Percentiles rank a stretch among this genome's conserved stretches.
Evolutionary conservation across 2,888 invertebrate species (phyloP).

Genomic region (Patella depressa): DNA sequence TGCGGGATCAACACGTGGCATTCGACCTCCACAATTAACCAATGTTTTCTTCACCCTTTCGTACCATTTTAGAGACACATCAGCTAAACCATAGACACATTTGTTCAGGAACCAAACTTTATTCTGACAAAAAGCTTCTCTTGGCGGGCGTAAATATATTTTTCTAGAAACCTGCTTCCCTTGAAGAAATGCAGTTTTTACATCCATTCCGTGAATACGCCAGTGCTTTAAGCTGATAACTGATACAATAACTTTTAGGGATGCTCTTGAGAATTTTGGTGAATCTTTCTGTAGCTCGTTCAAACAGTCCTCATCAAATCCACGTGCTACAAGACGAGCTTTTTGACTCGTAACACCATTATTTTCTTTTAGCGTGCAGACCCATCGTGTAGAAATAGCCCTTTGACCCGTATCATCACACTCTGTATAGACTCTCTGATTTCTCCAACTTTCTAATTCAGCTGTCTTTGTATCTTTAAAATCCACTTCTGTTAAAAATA

Average conservation of each 20-base stretch:
- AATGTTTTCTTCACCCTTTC: neutral
- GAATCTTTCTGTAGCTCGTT: neutral
- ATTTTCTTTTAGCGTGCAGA: neutral
- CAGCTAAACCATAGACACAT: slow-evolving; percentile 20
- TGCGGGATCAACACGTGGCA: slow-evolving; percentile 13
- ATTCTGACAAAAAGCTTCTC: too few relatives aligned
- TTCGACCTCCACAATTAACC: neutral
- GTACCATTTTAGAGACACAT: slow-evolving; percentile 26
- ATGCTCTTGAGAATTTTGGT: neutral
- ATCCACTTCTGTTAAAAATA: neutral
- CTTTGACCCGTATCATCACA: slow-evolving; percentile 8
- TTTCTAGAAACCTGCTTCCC: too few relatives aligned
- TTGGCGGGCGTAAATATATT: too few relatives aligned
- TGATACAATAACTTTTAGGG: neutral
- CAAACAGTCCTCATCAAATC: slow-evolving; percentile 12
- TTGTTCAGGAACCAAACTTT: too few relatives aligned
- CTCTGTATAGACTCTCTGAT: neutral
- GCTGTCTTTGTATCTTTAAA: neutral
- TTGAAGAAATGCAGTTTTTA: too few relatives aligned
- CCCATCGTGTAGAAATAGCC: neutral
- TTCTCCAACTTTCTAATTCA: neutral
- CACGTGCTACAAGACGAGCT: slow-evolving; percentile 8
- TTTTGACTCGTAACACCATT: neutral
- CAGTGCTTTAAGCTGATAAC: neutral
- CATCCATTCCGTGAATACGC: too few relatives aligned